A percentile compares a stretch with the other conserved stretches of the same genome.
Conservation (phyloP, 2,113 vertebrate species). For the Anhinga anhinga region DNA sequence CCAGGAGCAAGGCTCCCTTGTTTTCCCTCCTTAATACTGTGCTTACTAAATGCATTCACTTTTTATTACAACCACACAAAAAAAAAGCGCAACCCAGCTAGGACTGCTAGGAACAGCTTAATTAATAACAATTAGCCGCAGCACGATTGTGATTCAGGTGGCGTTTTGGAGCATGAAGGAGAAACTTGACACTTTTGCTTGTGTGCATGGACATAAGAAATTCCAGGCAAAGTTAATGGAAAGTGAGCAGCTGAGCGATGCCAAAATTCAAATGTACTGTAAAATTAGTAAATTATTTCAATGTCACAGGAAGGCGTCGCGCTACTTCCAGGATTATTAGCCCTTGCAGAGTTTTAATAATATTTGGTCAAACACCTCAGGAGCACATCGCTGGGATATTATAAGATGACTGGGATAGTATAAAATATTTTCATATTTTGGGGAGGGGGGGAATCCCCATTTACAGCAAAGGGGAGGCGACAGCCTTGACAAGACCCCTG, state of each 20-base stretch:
- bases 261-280: constrained; percentile 74
- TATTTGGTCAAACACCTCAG: constrained; percentile 66
- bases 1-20: constrained; percentile 9
- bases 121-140: constrained; percentile 77
- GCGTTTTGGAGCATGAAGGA: constrained; percentile 76
- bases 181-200: constrained; percentile 69
- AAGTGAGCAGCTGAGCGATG: constrained; percentile 64
- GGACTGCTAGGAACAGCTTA: constrained; percentile 63
- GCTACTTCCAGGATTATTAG: constrained; percentile 67
- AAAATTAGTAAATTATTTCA: constrained; percentile 77
- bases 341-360: constrained; percentile 63
- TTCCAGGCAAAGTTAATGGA: constrained; percentile 74
- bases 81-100: not conserved
- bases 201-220: constrained; percentile 55
- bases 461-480: not conserved
- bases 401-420: not conserved
- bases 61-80: constrained; percentile 13
- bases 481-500: not conserved
- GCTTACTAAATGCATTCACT: not conserved
- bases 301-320: constrained; percentile 62
- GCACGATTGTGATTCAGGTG: constrained; percentile 65
- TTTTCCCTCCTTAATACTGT: not conserved
- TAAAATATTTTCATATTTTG: not conserved
- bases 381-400: not conserved
- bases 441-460: not conserved